Conservation (phyloP, 2,113 vertebrate genomes). For the Atherinomorus stipes region DNA sequence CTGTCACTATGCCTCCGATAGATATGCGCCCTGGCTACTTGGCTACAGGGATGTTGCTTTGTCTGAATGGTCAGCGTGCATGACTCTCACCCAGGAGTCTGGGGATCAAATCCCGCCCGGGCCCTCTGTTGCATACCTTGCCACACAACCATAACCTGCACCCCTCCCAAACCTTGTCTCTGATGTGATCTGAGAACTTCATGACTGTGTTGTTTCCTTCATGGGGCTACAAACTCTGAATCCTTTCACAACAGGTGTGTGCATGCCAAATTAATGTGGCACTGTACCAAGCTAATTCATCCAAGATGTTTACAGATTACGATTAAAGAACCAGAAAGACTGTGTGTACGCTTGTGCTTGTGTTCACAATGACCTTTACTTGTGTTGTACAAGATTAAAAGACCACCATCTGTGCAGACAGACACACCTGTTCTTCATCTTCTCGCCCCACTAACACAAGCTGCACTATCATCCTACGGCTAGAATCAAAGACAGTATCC, state of each 20-base stretch:
- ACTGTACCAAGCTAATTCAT: not conserved
- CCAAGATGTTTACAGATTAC: conserved; percentile 7
- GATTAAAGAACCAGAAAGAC: not conserved
- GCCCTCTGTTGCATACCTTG: too few relatives aligned
- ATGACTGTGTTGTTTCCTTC: not conserved
- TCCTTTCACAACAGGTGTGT: not conserved
- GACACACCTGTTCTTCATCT: conserved; percentile 63
- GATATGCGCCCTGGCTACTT: too few relatives aligned
- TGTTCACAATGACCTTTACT: not conserved
- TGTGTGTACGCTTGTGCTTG: not conserved
- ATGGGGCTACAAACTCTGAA: not conserved
- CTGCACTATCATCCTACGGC: conserved; percentile 31
- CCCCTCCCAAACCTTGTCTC: not conserved
- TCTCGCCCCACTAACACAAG: conserved; percentile 8
- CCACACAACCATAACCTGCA: not conserved
- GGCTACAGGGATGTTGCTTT: too few relatives aligned
- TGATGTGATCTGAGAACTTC: not conserved
- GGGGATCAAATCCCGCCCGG: too few relatives aligned
- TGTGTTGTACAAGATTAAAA: conserved; percentile 13
- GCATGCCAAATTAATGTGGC: not conserved
- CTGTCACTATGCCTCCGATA: too few relatives aligned
- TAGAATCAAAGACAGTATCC: conserved; percentile 20
- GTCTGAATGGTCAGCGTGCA: too few relatives aligned
- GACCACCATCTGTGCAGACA: conserved; percentile 14
- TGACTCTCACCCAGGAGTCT: too few relatives aligned